A percentile compares a stretch with the other conserved stretches of the same genome.
Conservation (phyloP, 2,797 vertebrate species). For the Rallus crepitans region DNA sequence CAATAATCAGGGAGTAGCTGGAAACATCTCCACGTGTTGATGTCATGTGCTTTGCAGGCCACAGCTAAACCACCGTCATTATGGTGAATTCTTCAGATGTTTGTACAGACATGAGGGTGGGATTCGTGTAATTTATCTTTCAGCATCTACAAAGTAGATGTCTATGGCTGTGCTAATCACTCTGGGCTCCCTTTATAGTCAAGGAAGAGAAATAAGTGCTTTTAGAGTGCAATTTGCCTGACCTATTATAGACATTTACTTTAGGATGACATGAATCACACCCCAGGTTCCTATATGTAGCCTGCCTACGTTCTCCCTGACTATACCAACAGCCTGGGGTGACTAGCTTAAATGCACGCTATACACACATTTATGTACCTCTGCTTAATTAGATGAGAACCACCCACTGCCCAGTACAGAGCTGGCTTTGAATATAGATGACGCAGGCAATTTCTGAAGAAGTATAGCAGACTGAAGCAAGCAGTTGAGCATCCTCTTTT, state of each 20-base stretch:
- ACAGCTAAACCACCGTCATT: background rate
- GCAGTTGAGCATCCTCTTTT: background rate
- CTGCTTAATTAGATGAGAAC: background rate
- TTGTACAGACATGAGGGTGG: background rate
- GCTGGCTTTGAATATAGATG: background rate
- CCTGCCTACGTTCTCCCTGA: background rate
- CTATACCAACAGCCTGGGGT: background rate
- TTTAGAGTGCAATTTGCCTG: constrained; percentile 45
- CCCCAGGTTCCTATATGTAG: background rate
- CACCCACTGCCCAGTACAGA: background rate
- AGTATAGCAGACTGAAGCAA: background rate
- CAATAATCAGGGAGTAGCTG: background rate
- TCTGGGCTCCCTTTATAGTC: constrained; percentile 12
- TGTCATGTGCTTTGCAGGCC: background rate
- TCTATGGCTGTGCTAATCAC: constrained; percentile 39
- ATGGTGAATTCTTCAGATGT: constrained; percentile 20
- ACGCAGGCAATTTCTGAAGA: background rate
- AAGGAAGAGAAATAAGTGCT: constrained; percentile 30
- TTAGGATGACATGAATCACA: constrained; percentile 17
- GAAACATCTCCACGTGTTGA: background rate
- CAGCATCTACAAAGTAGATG: constrained; percentile 53
- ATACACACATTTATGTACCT: background rate
- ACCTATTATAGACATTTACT: background rate
- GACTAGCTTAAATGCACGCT: background rate
- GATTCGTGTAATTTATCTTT: constrained; percentile 48